Evolutionary conservation across 2,797 vertebrate species (phyloP).

Genomic region (Echiichthys vipera): DNA sequence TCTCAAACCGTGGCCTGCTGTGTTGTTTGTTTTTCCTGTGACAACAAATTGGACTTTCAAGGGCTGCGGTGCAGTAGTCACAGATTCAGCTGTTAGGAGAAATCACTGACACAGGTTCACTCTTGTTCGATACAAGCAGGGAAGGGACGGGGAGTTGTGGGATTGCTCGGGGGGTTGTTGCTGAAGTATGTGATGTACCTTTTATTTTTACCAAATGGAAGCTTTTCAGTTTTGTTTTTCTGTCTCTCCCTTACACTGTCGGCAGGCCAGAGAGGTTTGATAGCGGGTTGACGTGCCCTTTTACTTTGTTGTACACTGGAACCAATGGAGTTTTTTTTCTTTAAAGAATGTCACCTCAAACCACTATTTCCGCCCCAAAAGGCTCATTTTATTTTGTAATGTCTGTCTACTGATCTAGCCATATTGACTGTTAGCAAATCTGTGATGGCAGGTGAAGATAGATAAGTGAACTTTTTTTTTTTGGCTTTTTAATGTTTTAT

Average conservation of each 20-base stretch:
- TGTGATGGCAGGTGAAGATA: slow-evolving; percentile 63
- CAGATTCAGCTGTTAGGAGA: slow-evolving; percentile 42
- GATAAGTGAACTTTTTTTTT: slow-evolving; percentile 54
- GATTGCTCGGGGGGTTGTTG: slow-evolving; percentile 13
- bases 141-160: not conserved
- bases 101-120: slow-evolving; percentile 39
- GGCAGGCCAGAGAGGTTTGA: slow-evolving; percentile 43
- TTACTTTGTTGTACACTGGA: slow-evolving; percentile 79
- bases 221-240: slow-evolving; percentile 60
- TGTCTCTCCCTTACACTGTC: slow-evolving; percentile 47
- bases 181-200: slow-evolving; percentile 32
- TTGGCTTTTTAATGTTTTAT: slow-evolving; percentile 64
- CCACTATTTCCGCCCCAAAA: slow-evolving; percentile 63
- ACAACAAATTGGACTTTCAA: slow-evolving; percentile 25
- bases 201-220: slow-evolving; percentile 61
- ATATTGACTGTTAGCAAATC: slow-evolving; percentile 69
- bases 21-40: slow-evolving; percentile 17
- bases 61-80: slow-evolving; percentile 8
- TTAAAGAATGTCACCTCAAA: slow-evolving; percentile 62
- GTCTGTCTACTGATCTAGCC: slow-evolving; percentile 72
- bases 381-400: slow-evolving; percentile 48
- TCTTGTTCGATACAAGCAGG: slow-evolving; percentile 34
- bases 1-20: slow-evolving; percentile 30
- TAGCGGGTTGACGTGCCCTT: slow-evolving; percentile 51
- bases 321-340: slow-evolving; percentile 58